Evolutionary conservation across 2,113 vertebrate genomes (phyloP).

Genomic region (Leiothrix lutea): DNA sequence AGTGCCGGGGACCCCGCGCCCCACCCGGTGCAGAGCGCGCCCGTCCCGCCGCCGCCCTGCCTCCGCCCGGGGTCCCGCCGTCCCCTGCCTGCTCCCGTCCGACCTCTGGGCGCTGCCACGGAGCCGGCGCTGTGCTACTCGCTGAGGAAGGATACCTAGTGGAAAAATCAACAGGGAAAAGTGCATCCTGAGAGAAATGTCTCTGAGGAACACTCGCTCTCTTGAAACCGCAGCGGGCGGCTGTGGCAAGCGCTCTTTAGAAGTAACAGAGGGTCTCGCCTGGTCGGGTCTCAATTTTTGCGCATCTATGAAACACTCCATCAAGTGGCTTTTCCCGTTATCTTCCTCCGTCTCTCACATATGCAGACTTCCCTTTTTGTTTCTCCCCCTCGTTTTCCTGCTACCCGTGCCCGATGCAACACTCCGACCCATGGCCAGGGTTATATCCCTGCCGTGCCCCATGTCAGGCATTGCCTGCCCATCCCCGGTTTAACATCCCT

Average conservation of each 20-base stretch:
- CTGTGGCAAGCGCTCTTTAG: not conserved
- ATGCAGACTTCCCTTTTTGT: not conserved
- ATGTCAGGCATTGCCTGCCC: not conserved
- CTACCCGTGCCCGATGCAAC: too few relatives aligned
- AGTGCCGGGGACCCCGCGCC: not conserved
- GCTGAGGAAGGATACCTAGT: too few relatives aligned
- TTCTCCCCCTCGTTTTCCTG: too few relatives aligned
- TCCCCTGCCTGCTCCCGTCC: fast-evolving
- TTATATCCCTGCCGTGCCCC: too few relatives aligned
- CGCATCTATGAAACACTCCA: not conserved
- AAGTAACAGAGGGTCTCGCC: not conserved
- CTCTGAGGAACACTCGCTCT: not conserved
- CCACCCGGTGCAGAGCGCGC: not conserved
- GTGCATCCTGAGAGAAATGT: not conserved
- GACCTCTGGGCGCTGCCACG: not conserved
- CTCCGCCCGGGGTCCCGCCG: not conserved
- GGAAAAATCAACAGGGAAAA: not conserved
- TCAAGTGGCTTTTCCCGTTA: not conserved
- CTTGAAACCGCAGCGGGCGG: not conserved
- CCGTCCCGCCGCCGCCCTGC: not conserved
- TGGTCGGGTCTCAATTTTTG: not conserved
- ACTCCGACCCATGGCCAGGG: not conserved
- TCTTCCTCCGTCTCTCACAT: not conserved
- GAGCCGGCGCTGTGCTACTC: not conserved
- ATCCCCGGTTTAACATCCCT: not conserved